A percentile compares a stretch with the other conserved stretches of the same genome.
phyloP scores from a whole-genome alignment of 37 sponge, comb jelly and placozoan species.

The Spongilla lacustris region DNA sequence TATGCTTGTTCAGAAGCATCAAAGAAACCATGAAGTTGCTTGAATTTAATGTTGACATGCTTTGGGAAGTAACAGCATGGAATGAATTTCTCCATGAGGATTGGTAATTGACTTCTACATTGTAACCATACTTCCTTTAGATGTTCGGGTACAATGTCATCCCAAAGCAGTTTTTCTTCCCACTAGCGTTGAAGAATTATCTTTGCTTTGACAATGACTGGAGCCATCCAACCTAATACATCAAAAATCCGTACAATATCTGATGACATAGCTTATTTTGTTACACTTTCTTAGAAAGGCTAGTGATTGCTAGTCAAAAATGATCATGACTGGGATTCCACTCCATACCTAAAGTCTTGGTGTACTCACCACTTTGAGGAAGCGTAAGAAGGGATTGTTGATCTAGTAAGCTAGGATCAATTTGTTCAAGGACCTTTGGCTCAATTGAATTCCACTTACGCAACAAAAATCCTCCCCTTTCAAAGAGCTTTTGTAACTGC shows the following conservation, averaged over 20 bases:
- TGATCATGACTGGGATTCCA: constrained; percentile 42
- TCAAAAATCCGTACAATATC: constrained; percentile 27
- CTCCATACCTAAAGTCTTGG: constrained; percentile 55
- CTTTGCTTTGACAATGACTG: constrained; percentile 33
- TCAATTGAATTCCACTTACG: constrained; percentile 34
- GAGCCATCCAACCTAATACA: constrained; percentile 36
- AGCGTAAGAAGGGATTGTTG: constrained; percentile 18
- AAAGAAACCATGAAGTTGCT: constrained; percentile 44
- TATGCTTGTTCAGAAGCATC: constrained; percentile 44
- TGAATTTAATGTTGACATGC: neutral
- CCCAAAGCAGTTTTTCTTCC: constrained; percentile 28
- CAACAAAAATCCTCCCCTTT: constrained; percentile 17
- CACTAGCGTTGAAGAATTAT: constrained; percentile 35
- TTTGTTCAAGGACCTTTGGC: constrained; percentile 9
- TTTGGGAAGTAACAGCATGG: constrained; percentile 26
- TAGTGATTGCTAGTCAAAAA: constrained; percentile 27
- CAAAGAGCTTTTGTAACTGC: constrained; percentile 19
- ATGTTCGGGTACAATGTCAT: constrained; percentile 27
- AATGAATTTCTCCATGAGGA: constrained; percentile 2
- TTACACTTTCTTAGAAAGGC: neutral
- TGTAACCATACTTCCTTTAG: constrained; percentile 11
- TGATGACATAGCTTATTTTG: constrained; percentile 16
- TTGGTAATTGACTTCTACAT: constrained; percentile 19
- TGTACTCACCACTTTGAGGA: constrained; percentile 23
- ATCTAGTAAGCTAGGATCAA: constrained; percentile 18